Base-by-base conservation (phyloP, 2,113 vertebrate genomes). In the Strix aluco region DNA sequence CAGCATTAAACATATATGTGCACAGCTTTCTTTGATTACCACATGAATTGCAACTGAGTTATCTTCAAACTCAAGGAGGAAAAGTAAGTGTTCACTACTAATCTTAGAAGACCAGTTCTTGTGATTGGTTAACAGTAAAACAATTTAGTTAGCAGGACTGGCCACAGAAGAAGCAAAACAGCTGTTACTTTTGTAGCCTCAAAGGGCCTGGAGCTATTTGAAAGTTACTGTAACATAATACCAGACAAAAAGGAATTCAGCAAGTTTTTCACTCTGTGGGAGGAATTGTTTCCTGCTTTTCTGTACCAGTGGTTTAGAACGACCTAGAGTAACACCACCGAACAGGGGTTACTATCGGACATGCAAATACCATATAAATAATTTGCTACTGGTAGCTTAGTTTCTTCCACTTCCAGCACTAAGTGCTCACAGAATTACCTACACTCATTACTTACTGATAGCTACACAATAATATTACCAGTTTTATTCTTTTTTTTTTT, bases 241-340 rank as follows among this genome's bases (percentile, higher is more conserved):
- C 97, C 93, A 96, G 59, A 87, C 95, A 87, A 97, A 92, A 97
- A 96, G 94, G 94, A 97, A 96, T 93, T 96, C 95, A 97, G 96
- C 84, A 96, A 98, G 96, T 97, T 97, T 95, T 97, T 90, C 92
- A 92, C 92, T 75, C 96, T 94, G 86, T 95, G 97, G 97, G 96
- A 98, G 97, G 96, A 98, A 98, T 86, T 81, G 96, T 97, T 98
- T 98, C 97, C 98, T 97, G 97, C 80, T 96, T 97, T 96, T 97
- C 96, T 83, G 81, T 97, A 97, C 96, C 80, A 96, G 87, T 72
- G 78, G 94, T 96, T 97, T 67, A 88, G 70, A 97, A 95, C 92
- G 98, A 99, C 98, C 99, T 98, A 90, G 57, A 99, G 98, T 99
- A 99, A 99, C 99, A 98, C 98, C 70, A 94, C 79, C 79, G 86